Conservation (phyloP, 2,797 vertebrate genomes). For the Glossophaga mutica region DNA sequence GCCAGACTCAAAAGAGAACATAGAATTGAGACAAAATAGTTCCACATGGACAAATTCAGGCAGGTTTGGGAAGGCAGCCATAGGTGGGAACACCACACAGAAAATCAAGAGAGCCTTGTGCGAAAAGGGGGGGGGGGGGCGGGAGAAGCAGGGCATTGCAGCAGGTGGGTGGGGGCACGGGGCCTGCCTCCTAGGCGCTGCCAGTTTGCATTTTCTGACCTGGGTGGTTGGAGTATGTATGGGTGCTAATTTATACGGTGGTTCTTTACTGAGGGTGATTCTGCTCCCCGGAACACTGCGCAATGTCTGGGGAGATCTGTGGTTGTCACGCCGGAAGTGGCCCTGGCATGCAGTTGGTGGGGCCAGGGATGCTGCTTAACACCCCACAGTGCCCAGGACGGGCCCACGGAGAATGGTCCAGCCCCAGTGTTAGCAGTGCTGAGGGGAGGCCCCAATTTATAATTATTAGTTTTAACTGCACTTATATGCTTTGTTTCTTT, state of each 20-base stretch:
- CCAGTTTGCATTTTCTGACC: not conserved
- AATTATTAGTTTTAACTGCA: not conserved
- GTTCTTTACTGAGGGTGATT: not conserved
- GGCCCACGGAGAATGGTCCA: not conserved
- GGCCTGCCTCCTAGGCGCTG: not conserved
- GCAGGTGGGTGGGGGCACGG: accelerated
- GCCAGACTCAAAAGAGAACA: not conserved
- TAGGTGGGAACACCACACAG: not conserved
- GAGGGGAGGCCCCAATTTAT: not conserved
- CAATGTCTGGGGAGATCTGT: not conserved
- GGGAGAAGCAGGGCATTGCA: accelerated
- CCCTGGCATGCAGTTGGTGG: not conserved
- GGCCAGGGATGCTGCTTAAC: not conserved
- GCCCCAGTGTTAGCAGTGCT: not conserved
- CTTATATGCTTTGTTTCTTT: not conserved
- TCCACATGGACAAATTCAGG: not conserved
- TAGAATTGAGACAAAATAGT: not conserved
- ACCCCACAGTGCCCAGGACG: accelerated
- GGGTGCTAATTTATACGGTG: not conserved
- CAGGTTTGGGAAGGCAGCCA: not conserved
- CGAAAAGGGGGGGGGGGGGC: too few relatives aligned
- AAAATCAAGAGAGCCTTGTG: not conserved
- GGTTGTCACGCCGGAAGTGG: not conserved
- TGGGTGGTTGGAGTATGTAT: accelerated
- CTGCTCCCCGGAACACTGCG: not conserved